Percentiles rank a stretch among this genome's conserved stretches.
Evolutionary conservation across 2,888 invertebrate genomes (phyloP).

Genomic region (Sisyra terminalis): DNA sequence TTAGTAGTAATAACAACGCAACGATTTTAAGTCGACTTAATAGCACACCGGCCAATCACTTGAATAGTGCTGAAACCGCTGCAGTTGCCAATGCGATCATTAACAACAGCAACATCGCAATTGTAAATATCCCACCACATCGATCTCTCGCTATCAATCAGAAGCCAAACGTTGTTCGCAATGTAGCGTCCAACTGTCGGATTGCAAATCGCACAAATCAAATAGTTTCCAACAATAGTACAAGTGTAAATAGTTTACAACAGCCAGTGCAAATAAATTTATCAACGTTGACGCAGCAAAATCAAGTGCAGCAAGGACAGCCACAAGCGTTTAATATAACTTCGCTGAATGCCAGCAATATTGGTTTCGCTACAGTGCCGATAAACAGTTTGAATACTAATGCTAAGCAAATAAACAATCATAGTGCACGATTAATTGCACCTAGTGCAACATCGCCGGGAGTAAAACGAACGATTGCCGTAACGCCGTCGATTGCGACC

Average conservation of each 20-base stretch:
- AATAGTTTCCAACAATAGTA: constrained; percentile 25
- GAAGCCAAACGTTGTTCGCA: constrained; percentile 28
- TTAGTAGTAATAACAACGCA: constrained; percentile 40
- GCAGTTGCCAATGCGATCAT: constrained; percentile 30
- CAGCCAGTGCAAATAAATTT: constrained; percentile 28
- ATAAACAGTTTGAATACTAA: constrained; percentile 16
- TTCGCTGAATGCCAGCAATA: constrained; percentile 22
- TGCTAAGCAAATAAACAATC: constrained; percentile 8
- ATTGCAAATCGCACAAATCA: constrained; percentile 23
- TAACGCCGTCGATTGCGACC: background rate
- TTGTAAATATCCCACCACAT: constrained; percentile 19
- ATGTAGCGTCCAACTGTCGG: constrained; percentile 35
- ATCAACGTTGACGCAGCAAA: constrained; percentile 27
- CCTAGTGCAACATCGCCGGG: constrained; percentile 7
- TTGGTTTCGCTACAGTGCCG: constrained; percentile 22
- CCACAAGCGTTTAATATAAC: constrained; percentile 25
- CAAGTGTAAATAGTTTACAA: constrained; percentile 13
- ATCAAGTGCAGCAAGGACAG: constrained; percentile 13
- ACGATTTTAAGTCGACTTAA: constrained; percentile 63
- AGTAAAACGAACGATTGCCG: background rate
- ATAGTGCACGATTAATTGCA: constrained; percentile 13
- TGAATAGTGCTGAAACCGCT: constrained; percentile 38
- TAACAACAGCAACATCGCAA: constrained; percentile 23
- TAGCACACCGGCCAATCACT: constrained; percentile 50
- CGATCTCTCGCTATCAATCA: constrained; percentile 21